Evolutionary conservation across 1,140 invertebrate species (phyloP).

Genomic region (Pomacea maculata): DNA sequence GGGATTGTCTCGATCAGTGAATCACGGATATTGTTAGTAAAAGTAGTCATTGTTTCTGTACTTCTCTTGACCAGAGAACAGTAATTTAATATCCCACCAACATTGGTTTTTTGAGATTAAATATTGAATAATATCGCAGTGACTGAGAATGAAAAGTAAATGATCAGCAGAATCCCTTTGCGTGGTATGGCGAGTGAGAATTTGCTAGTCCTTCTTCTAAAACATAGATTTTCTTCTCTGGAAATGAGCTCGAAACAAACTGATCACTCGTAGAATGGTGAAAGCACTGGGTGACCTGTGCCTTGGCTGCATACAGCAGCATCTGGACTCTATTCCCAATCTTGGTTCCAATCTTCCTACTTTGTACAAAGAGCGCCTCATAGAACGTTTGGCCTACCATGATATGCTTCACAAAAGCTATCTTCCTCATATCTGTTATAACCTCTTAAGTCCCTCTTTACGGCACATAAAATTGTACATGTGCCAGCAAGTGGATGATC

Average conservation of each 20-base stretch:
- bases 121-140: too few relatives aligned
- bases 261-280: conserved; percentile 36
- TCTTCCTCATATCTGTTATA: conserved; percentile 37
- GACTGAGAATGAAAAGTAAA: not conserved
- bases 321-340: conserved; percentile 39
- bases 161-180: not conserved
- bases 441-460: conserved; percentile 41
- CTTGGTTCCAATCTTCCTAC: conserved; percentile 39
- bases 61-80: too few relatives aligned
- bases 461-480: conserved; percentile 45
- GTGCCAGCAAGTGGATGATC: conserved; percentile 50
- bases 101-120: too few relatives aligned
- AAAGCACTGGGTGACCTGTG: conserved; percentile 48
- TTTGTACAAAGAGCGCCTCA: conserved; percentile 50
- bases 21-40: too few relatives aligned
- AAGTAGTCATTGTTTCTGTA: too few relatives aligned
- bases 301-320: conserved; percentile 42
- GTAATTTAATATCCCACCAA: too few relatives aligned
- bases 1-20: too few relatives aligned
- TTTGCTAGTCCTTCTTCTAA: not conserved
- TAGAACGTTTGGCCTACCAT: conserved; percentile 49
- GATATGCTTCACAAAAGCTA: conserved; percentile 42
- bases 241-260: not conserved
- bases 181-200: not conserved
- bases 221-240: not conserved